Evolutionary conservation across 2,113 vertebrate genomes (phyloP).

Genomic region (Gila orcuttii): DNA sequence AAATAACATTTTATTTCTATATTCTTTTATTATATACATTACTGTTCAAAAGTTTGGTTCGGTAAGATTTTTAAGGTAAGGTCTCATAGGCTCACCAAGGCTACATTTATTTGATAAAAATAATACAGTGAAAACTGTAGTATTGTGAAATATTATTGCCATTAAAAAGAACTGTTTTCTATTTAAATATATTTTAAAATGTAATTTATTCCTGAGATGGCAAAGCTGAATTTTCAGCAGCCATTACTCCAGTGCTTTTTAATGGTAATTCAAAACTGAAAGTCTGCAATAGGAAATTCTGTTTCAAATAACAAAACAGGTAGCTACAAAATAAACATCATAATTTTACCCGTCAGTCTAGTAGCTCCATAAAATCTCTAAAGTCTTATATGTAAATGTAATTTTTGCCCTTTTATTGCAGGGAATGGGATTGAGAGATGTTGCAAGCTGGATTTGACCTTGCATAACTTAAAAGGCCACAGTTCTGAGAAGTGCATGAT

Average conservation of each 20-base stretch:
- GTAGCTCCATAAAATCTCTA: not conserved
- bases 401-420: not conserved
- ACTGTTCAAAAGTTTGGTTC: not conserved
- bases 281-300: not conserved
- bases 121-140: not conserved
- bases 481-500: not conserved
- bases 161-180: not conserved
- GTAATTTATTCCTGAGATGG: not conserved
- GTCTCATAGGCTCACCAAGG: not conserved
- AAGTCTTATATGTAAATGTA: too few species aligned
- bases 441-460: not conserved
- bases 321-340: not conserved
- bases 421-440: not conserved
- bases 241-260: not conserved
- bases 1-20: not conserved
- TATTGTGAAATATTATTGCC: not conserved
- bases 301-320: not conserved
- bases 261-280: not conserved
- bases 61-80: not conserved
- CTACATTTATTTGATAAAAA: not conserved
- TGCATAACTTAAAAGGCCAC: not conserved
- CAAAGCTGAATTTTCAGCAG: not conserved
- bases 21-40: not conserved
- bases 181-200: not conserved
- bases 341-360: not conserved